A percentile compares a stretch with the other conserved stretches of the same genome.
phyloP scores from a whole-genome alignment of 1,140 invertebrate species.

The Cydia fagiglandana region DNA sequence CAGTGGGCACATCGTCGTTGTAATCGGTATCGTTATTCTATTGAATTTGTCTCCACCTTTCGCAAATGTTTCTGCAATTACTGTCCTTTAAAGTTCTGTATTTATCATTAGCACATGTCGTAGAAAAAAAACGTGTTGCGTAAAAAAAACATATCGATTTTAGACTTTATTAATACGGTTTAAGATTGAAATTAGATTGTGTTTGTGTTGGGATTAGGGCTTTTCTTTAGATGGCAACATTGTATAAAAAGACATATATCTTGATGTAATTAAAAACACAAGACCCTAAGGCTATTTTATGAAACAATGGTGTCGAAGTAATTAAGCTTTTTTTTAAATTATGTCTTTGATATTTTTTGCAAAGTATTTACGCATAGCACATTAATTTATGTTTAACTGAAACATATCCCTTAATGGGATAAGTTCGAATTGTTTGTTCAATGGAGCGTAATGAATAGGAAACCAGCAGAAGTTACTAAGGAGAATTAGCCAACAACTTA shows the following conservation, averaged over 20 bases:
- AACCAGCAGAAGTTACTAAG: too few species aligned
- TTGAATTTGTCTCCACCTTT: constrained; percentile 10
- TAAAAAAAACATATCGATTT: background rate
- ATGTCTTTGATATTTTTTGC: background rate
- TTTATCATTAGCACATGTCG: constrained; percentile 14
- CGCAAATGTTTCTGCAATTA: background rate
- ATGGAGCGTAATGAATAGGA: too few species aligned
- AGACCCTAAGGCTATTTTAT: constrained; percentile 4
- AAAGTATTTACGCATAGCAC: background rate
- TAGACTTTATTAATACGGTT: background rate
- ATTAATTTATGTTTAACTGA: background rate
- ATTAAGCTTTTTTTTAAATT: background rate
- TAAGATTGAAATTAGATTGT: background rate
- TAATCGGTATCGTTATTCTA: background rate
- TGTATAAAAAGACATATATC: background rate
- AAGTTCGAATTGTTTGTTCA: background rate
- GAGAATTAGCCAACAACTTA: too few species aligned
- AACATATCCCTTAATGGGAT: constrained; percentile 1
- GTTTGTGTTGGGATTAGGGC: background rate
- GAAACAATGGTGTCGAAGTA: background rate
- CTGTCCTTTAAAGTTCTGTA: constrained; percentile 5
- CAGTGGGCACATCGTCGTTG: background rate
- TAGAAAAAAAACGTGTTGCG: background rate
- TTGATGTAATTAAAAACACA: constrained; percentile 6
- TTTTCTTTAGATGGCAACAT: background rate